Base-by-base conservation (phyloP, 1,140 invertebrate species). In the Panagrolaimus sp. region DNA sequence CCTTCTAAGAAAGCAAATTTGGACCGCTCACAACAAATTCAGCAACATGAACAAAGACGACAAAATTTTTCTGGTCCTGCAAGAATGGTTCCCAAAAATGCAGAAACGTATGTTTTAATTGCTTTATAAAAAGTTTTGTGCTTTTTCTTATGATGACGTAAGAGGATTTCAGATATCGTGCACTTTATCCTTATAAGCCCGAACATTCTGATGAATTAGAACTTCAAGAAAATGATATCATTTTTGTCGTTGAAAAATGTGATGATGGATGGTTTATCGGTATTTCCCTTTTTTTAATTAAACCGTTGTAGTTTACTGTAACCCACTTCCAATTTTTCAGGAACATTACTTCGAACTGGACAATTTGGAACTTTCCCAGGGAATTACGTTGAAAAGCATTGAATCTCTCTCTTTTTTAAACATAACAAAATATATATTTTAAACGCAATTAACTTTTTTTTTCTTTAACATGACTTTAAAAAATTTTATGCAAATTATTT, bases 211-310 rank as follows among this genome's bases (percentile, higher is more conserved):
- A 98, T 83, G 95, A 98, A 85, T 83, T 98, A 67, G 93, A 96
- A 80, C 85, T 98, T 62, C 87, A 88, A 66, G 93, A 96, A 84
- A 91, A 92, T 15, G 95, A 98, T 84, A 90, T 92, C 12, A 91
- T 97, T 8, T 93, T 91, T 84, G 94, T 98, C 26, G 89, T 97
- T 86, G 94, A 97, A 85, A 94, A 94, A 84, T 98, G 94, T 85
- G 94, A 97, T 85, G 95, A 98, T 84, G 94, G 94, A 70, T 98
- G 95, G 95, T 98, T 90, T 86, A 93, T 98, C 64, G 95, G 95
- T 68, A 70, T 4, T 4, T 28, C n/a, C 15, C 26, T 32, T 24
- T 24, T 17, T 43, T 7, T 8, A n/a, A 12, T 47, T 38, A 48
- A 38, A 44, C 14, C 4, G 26, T 38, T 8, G 15, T 5, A 0